A percentile compares a stretch with the other conserved stretches of the same genome.
phyloP scores from a whole-genome alignment of 2,888 invertebrate species.

The Hololepta plana region DNA sequence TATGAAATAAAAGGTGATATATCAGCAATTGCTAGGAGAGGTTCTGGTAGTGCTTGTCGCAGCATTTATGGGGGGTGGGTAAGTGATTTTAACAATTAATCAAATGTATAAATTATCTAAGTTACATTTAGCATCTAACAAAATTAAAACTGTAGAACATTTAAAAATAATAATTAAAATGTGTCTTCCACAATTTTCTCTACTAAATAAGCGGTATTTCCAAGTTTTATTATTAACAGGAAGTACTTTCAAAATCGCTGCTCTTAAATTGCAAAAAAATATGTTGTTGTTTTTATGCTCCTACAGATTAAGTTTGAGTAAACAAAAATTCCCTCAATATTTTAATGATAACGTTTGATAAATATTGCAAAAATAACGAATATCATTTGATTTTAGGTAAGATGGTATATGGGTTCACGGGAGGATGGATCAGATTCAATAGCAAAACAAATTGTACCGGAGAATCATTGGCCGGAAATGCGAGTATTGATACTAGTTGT shows the following conservation, averaged over 20 bases:
- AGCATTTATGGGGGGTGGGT: slow-evolving; percentile 84
- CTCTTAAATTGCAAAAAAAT: background rate
- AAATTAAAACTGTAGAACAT: too few relatives aligned
- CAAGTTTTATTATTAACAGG: slow-evolving; percentile 1
- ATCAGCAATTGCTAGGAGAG: slow-evolving; percentile 60
- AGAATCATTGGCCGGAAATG: slow-evolving; percentile 79
- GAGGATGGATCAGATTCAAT: slow-evolving; percentile 56
- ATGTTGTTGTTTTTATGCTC: background rate
- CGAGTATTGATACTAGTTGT: slow-evolving; percentile 78
- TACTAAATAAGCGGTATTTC: too few relatives aligned
- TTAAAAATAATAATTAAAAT: too few relatives aligned
- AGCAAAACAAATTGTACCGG: slow-evolving; percentile 53
- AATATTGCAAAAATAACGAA: slow-evolving; percentile 3
- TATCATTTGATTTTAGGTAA: slow-evolving; percentile 33
- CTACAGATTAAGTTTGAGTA: too few relatives aligned
- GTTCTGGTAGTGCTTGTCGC: slow-evolving; percentile 93
- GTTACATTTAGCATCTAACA: too few relatives aligned
- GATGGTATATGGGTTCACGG: slow-evolving; percentile 62
- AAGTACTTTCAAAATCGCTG: slow-evolving; percentile 1
- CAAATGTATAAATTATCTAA: slow-evolving; percentile 1
- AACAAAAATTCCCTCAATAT: too few relatives aligned
- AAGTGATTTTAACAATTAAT: slow-evolving; percentile 6
- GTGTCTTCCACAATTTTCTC: too few relatives aligned
- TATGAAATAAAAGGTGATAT: slow-evolving; percentile 58
- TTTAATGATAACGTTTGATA: too few relatives aligned